Base-by-base conservation (phyloP, 2,113 vertebrate genomes). In the Collichthys lucidus region DNA sequence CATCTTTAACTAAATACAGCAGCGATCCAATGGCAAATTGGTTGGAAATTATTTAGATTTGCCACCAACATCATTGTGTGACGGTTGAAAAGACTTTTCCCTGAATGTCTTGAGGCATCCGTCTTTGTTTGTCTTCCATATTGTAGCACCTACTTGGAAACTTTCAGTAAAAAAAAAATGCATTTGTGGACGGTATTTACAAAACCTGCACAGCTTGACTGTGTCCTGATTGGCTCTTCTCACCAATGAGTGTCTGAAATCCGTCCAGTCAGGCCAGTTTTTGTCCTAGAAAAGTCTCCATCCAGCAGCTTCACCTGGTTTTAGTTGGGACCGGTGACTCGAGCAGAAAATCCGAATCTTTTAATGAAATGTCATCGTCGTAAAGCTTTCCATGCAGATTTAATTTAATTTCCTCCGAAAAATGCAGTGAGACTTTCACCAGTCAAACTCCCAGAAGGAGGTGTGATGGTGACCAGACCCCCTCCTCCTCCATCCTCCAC, bases 391-490 rank as follows among this genome's bases (percentile, higher is more conserved):
- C 76, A 5, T 74, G 62, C 77, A 57, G 44, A 91, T 80, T 85
- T 59, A 22, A 73, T 80, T 75, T 68, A 65, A 79, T 79, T 73
- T 40, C 65, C 61, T 2, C 55, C 50, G 76, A 26, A 86, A 92
- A 85, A 89, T 87, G 76, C 85, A 78, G 85, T 4, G 85, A 84
- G 79, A 89, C 74, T 85, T 91, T 83, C 73, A 89, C 65, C 76
- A 80, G 80, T 81, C 74, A 49, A 75, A 87, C 67, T 90, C 86
- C 84, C 89, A 72, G 71, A 69, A 85, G 80, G 84, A 87, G 79
- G 82, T 84, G 85, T 74, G 83, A 87, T 85, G 82, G 74, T 85
- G 85, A 91, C 80, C 90, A 83, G 80, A 80, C 79, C 80, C 74
- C 88, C 82, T n/a, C n/a, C n/a, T n/a, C 78, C 49, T 64, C 82